Base-by-base conservation (phyloP, 2,888 invertebrate species). In the Coremacera marginata region DNA sequence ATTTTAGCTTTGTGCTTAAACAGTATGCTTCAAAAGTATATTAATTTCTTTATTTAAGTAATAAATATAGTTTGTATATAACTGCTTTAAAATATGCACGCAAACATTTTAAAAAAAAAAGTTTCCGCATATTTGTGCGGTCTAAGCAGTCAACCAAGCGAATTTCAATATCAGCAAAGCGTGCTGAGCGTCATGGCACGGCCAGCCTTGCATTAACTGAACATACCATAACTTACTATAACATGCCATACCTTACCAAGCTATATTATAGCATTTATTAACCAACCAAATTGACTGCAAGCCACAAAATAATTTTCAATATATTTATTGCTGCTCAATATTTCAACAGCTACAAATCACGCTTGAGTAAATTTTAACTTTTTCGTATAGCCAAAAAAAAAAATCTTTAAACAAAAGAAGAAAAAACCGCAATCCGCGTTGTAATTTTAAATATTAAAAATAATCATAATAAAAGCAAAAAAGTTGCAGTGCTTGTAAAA, bases 241-340 rank as follows among this genome's bases (percentile, higher is more conserved):
- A 22, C 67, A 31, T 34, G n/a, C 31, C 67, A n/a, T n/a, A n/a
- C n/a, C 44, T 22, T 9, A 22, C 9, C 44, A 16, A 44, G 49
- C 51, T 25, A 27, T 16, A 52, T 25, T 27, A n/a, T 27, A 9
- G n/a, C 62, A 27, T 16, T 44, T 11, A 2, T 44, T 44, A 44
- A 44, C 31, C 22, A 67, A 51, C 55, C 27, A 74, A 52, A 52
- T 25, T 19, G 37, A 14, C 44, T 44, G 55, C 60, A 19, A 55
- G 67, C 75, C 71, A 65, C 77, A 81, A 73, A 77, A 83, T 81
- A 80, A 81, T 80, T 82, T 81, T 78, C 83, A 81, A 82, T 44
- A 84, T 82, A 81, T 83, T 83, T 83, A 84, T 77, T 81, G 63
- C 63, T 34, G 80, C 78, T 82, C 82, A 81, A 84, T 85, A 85